Percentiles rank a stretch among this genome's conserved stretches.
Evolutionary conservation across 37 sponge, comb jelly and placozoan genomes (phyloP).

Genomic region (Spongilla lacustris): DNA sequence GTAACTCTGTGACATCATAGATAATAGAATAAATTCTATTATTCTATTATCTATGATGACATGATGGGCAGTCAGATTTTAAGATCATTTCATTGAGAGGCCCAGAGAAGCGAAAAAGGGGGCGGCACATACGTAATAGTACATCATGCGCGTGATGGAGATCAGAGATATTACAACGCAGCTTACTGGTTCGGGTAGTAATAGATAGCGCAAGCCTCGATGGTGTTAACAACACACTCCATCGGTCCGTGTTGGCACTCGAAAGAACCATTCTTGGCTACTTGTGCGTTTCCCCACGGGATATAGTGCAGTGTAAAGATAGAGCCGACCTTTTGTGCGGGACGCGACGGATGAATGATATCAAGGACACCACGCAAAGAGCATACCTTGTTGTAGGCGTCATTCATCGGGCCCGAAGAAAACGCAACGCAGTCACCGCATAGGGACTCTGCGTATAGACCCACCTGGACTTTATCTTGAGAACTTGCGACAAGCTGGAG

Average conservation of each 20-base stretch:
- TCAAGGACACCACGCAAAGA: not conserved
- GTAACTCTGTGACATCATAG: too few relatives aligned
- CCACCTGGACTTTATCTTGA: constrained; percentile 42
- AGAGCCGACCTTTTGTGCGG: constrained; percentile 39
- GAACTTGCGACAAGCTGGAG: not conserved
- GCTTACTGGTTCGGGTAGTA: constrained; percentile 71
- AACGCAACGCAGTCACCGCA: constrained; percentile 77
- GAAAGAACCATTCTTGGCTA: constrained; percentile 51
- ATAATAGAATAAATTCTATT: too few relatives aligned
- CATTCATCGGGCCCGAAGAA: constrained; percentile 45
- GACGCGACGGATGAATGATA: too few relatives aligned
- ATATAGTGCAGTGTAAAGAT: constrained; percentile 78
- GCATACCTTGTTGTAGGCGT: constrained; percentile 73
- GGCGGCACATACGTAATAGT: too few relatives aligned
- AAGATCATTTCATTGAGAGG: too few relatives aligned
- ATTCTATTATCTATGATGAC: too few relatives aligned
- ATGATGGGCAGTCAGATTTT: too few relatives aligned
- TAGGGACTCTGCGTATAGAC: constrained; percentile 80
- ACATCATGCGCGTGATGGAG: too few relatives aligned
- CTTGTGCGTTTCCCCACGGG: constrained; percentile 88
- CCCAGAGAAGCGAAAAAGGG: too few relatives aligned
- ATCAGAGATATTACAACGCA: too few relatives aligned
- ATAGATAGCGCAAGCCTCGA: constrained; percentile 75
- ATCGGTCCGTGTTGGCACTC: constrained; percentile 87
- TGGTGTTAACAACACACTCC: constrained; percentile 84